phyloP scores from a whole-genome alignment of 2,113 vertebrate genomes.

The Colius striatus region DNA sequence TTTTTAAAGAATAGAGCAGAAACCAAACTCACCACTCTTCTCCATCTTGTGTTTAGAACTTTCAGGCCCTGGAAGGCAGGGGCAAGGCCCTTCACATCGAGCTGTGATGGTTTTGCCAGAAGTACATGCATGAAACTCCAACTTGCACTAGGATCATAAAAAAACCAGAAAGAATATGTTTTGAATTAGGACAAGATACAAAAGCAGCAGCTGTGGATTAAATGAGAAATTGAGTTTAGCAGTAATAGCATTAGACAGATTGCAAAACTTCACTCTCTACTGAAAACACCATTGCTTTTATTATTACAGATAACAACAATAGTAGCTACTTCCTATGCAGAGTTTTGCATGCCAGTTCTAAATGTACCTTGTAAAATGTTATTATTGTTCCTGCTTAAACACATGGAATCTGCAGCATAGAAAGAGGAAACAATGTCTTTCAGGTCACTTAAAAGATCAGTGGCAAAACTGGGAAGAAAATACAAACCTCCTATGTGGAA shows the following conservation, averaged over 20 bases:
- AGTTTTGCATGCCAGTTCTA: not conserved
- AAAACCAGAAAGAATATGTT: not conserved
- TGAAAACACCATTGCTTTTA: not conserved
- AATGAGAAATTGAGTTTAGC: conserved; percentile 4
- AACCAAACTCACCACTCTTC: conserved; percentile 76
- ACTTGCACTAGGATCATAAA: conserved; percentile 86
- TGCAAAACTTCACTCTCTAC: not conserved
- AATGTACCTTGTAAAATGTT: not conserved
- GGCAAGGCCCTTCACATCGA: conserved; percentile 90
- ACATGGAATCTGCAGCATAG: not conserved
- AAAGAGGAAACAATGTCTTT: not conserved
- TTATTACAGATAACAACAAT: not conserved
- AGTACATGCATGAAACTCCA: conserved; percentile 93
- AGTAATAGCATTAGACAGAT: not conserved
- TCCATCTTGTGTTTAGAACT: conserved; percentile 77
- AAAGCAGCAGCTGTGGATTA: not conserved
- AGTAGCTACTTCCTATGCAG: not conserved
- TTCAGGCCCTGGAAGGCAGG: conserved; percentile 87
- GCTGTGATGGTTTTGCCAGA: conserved; percentile 85
- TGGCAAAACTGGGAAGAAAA: not conserved
- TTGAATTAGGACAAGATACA: not conserved
- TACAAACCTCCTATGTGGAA: not conserved
- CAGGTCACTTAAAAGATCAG: not conserved
- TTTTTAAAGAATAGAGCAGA: not conserved
- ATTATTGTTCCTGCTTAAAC: not conserved